A percentile compares a stretch with the other conserved stretches of the same genome.
phyloP scores from a whole-genome alignment of 1,140 invertebrate species.

The Sitodiplosis mosellana region DNA sequence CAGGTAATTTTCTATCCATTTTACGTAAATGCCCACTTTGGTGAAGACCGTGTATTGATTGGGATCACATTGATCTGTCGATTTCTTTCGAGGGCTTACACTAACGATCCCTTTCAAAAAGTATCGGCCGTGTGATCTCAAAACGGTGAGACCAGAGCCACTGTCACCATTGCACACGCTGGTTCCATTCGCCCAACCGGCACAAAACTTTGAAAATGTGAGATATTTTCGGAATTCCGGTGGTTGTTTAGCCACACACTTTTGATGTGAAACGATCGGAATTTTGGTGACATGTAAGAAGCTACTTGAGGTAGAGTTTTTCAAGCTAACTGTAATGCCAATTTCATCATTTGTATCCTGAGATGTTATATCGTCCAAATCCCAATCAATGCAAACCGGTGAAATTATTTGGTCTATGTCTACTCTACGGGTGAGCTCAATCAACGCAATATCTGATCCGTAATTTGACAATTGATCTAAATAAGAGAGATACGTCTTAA shows the following conservation, averaged over 20 bases:
- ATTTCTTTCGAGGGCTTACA: slow-evolving; percentile 23
- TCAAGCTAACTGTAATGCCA: slow-evolving; percentile 21
- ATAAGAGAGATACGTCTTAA: background rate
- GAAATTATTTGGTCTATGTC: slow-evolving; percentile 13
- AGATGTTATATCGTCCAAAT: slow-evolving; percentile 9
- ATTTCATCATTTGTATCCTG: slow-evolving; percentile 10
- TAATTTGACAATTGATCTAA: slow-evolving; percentile 22
- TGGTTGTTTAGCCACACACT: slow-evolving; percentile 20
- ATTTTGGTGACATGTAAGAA: background rate
- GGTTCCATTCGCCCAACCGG: slow-evolving; percentile 26
- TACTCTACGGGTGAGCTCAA: slow-evolving; percentile 18
- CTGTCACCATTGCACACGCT: slow-evolving; percentile 22
- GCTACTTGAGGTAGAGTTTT: background rate
- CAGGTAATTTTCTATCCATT: slow-evolving; percentile 9
- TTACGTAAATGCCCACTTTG: slow-evolving; percentile 21
- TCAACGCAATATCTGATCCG: slow-evolving; percentile 26
- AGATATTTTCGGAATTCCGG: slow-evolving; percentile 27
- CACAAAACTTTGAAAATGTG: slow-evolving; percentile 28
- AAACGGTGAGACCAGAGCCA: background rate
- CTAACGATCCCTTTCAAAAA: slow-evolving; percentile 30
- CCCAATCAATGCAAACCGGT: slow-evolving; percentile 26
- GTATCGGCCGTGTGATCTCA: slow-evolving; percentile 9
- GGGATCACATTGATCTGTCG: slow-evolving; percentile 22
- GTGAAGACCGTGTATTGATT: slow-evolving; percentile 27
- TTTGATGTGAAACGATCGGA: slow-evolving; percentile 5